phyloP scores from a whole-genome alignment of 2,888 invertebrate species.

The Caenorhabditis macrosperma region DNA sequence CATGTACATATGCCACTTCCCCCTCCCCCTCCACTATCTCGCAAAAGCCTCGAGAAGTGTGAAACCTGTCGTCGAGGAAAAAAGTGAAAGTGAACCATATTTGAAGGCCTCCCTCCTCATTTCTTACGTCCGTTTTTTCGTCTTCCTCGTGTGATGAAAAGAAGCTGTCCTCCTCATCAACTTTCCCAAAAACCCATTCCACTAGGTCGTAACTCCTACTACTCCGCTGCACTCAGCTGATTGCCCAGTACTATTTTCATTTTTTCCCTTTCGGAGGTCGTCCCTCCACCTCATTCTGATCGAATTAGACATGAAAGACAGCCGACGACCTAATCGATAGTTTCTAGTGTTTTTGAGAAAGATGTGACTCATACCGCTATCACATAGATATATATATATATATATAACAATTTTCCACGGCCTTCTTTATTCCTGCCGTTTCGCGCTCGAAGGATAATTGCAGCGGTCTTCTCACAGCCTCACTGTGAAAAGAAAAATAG shows the following conservation, averaged over 20 bases:
- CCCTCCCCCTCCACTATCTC: neutral
- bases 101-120: constrained; percentile 29
- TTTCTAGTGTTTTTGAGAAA: constrained; percentile 6
- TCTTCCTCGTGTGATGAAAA: constrained; percentile 11
- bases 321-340: neutral
- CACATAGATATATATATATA: too few relatives aligned
- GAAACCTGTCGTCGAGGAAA: constrained; percentile 44
- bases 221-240: constrained; percentile 25
- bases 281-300: constrained; percentile 29
- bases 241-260: constrained; percentile 24
- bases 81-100: constrained; percentile 57
- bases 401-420: neutral
- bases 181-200: constrained; percentile 12
- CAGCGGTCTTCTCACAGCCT: constrained; percentile 6
- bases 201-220: constrained; percentile 1
- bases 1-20: neutral
- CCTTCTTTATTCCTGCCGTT: neutral
- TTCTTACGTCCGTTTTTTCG: constrained; percentile 37
- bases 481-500: constrained; percentile 16
- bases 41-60: constrained; percentile 38
- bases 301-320: constrained; percentile 33
- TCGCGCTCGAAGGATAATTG: constrained; percentile 4
- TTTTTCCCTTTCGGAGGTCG: constrained; percentile 8
- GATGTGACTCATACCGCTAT: neutral
- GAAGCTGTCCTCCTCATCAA: constrained; percentile 27